phyloP scores from a whole-genome alignment of 2,888 invertebrate species.

The Argyra leucocephala region DNA sequence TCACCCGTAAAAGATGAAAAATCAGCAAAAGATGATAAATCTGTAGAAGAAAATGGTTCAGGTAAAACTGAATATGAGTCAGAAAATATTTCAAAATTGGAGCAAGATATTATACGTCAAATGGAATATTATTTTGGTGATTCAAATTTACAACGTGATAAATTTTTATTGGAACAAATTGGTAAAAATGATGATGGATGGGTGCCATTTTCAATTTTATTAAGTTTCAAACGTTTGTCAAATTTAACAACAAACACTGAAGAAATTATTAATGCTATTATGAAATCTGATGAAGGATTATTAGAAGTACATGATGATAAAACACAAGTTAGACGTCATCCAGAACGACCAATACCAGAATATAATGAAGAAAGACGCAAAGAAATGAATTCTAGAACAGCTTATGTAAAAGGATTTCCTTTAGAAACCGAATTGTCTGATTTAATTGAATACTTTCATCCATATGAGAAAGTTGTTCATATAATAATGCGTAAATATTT shows the following conservation, averaged over 20 bases:
- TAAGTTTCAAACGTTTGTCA: conserved; percentile 80
- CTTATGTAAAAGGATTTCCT: conserved; percentile 83
- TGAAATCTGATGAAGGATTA: conserved; percentile 61
- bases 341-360: conserved; percentile 62
- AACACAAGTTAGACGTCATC: conserved; percentile 57
- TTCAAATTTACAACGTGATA: conserved; percentile 82
- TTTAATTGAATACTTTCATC: conserved; percentile 62
- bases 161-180: conserved; percentile 81
- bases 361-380: conserved; percentile 74
- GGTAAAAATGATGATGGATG: conserved; percentile 83
- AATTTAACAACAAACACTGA: conserved; percentile 57
- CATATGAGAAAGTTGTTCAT: conserved; percentile 59
- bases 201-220: conserved; percentile 74
- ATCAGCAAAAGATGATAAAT: conserved; percentile 11
- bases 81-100: conserved; percentile 40
- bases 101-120: conserved; percentile 57
- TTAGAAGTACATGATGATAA: conserved; percentile 56
- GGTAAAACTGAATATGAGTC: neutral
- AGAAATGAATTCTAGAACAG: conserved; percentile 62
- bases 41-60: neutral
- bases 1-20: conserved; percentile 17
- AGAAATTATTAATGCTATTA: conserved; percentile 63
- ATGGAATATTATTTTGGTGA: conserved; percentile 66
- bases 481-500: conserved; percentile 52
- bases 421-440: conserved; percentile 58